phyloP scores from a whole-genome alignment of 2,113 vertebrate species.

The Equus przewalskii region DNA sequence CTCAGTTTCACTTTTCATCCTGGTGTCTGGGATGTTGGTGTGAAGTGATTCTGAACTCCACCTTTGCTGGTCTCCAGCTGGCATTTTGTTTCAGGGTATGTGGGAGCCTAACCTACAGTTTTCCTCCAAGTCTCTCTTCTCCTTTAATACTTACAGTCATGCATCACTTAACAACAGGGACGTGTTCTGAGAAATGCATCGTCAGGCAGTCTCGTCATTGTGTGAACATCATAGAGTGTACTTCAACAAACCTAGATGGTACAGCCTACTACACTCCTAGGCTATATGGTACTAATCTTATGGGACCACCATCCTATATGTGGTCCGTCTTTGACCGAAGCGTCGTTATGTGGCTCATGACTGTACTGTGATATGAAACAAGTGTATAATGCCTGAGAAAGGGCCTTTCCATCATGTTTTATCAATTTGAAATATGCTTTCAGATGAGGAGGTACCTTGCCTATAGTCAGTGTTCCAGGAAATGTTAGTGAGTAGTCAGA shows the following conservation, averaged over 20 bases:
- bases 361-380: neutral
- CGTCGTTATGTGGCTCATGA: too few species aligned
- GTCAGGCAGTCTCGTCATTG: too few species aligned
- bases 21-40: neutral
- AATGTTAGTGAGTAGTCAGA: accelerated
- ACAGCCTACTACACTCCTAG: too few species aligned
- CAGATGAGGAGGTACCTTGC: neutral
- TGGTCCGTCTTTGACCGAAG: too few species aligned
- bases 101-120: neutral
- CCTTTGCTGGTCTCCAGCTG: neutral
- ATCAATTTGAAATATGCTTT: neutral
- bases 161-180: too few species aligned
- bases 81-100: neutral
- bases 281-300: too few species aligned
- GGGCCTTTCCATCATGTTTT: neutral
- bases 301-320: too few species aligned
- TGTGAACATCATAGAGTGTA: too few species aligned
- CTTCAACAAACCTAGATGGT: too few species aligned
- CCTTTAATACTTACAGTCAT: neutral
- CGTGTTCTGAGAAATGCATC: too few species aligned
- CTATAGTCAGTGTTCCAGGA: neutral
- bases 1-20: neutral
- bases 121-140: neutral
- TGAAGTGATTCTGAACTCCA: neutral
- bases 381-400: neutral